A percentile compares a stretch with the other conserved stretches of the same genome.
These are phyloP conservation scores for Pseudoatta argentina DNA, from an alignment of 1,140 invertebrate species.

Conservation along the genomic window DNA sequence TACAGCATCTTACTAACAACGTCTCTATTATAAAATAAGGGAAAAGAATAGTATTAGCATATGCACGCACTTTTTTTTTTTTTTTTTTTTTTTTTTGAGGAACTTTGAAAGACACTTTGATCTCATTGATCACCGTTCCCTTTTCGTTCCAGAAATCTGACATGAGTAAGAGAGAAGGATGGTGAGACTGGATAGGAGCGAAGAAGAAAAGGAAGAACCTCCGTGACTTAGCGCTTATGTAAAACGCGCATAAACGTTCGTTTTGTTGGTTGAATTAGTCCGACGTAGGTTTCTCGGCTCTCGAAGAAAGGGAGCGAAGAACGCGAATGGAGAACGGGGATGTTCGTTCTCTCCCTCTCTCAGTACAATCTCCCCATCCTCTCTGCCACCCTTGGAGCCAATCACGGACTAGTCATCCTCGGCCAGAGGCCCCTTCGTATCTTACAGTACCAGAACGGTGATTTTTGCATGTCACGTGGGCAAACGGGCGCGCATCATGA, in stretches of 20 bases:
- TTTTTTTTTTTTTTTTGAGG: not conserved
- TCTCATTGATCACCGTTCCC: slow-evolving; percentile 15
- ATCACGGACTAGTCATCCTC: slow-evolving; percentile 80
- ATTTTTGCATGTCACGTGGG: slow-evolving; percentile 86
- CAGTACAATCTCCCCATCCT: slow-evolving; percentile 22
- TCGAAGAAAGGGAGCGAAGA: slow-evolving; percentile 10
- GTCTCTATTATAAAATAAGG: not conserved
- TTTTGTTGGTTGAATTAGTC: slow-evolving; percentile 85
- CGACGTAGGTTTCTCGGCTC: slow-evolving; percentile 64
- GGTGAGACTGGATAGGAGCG: not conserved
- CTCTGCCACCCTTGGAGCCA: slow-evolving; percentile 75
- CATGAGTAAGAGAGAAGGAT: not conserved
- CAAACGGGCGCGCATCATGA: slow-evolving; percentile 83
- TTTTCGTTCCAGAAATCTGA: slow-evolving; percentile 5
- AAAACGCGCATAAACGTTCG: slow-evolving; percentile 84
- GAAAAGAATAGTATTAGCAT: not conserved
- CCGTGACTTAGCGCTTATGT: slow-evolving; percentile 83
- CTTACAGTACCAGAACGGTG: slow-evolving; percentile 75
- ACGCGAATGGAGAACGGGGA: slow-evolving; percentile 25
- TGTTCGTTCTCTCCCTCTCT: not conserved
- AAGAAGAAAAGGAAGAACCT: slow-evolving; percentile 43
- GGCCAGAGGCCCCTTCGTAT: slow-evolving; percentile 49
- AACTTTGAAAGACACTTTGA: not conserved
- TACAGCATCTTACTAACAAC: not conserved
- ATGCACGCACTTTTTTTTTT: not conserved